phyloP scores from a whole-genome alignment of 2,888 invertebrate genomes.

The Diplazon laetatorius region DNA sequence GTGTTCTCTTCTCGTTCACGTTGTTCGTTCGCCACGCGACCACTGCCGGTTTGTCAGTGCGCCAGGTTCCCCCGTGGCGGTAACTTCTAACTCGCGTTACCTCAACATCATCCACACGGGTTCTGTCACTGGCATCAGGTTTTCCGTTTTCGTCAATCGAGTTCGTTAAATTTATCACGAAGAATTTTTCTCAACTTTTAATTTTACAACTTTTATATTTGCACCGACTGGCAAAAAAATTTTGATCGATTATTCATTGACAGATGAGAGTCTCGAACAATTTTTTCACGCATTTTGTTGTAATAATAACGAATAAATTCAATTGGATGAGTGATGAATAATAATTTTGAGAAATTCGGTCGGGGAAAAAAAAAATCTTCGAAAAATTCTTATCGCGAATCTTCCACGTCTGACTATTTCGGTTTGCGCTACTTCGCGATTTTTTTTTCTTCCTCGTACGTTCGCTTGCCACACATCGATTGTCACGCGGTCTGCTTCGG shows the following conservation, averaged over 20 bases:
- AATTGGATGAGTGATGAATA: background rate
- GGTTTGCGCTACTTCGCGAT: background rate
- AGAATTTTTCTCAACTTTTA: background rate
- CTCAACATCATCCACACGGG: conserved; percentile 31
- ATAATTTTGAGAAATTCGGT: background rate
- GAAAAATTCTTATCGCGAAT: background rate
- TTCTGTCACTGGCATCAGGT: conserved; percentile 40
- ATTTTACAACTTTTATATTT: background rate
- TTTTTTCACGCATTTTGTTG: background rate
- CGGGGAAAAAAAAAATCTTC: background rate
- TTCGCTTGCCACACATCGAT: background rate
- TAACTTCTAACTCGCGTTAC: conserved; percentile 63
- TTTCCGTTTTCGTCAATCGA: no score
- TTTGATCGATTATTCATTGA: background rate
- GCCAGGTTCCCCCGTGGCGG: conserved; percentile 73
- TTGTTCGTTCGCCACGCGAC: conserved; percentile 75
- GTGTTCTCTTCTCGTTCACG: conserved; percentile 66
- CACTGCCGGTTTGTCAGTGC: conserved; percentile 73
- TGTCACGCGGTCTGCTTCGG: background rate
- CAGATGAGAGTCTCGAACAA: conserved; percentile 15
- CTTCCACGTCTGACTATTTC: conserved; percentile 46
- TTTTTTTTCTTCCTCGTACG: conserved; percentile 9
- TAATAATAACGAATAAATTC: background rate
- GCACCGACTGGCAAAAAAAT: background rate
- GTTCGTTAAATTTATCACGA: background rate